A percentile compares a stretch with the other conserved stretches of the same genome.
Evolutionary conservation across 2,888 invertebrate genomes (phyloP).

Genomic region (Arge pagana): DNA sequence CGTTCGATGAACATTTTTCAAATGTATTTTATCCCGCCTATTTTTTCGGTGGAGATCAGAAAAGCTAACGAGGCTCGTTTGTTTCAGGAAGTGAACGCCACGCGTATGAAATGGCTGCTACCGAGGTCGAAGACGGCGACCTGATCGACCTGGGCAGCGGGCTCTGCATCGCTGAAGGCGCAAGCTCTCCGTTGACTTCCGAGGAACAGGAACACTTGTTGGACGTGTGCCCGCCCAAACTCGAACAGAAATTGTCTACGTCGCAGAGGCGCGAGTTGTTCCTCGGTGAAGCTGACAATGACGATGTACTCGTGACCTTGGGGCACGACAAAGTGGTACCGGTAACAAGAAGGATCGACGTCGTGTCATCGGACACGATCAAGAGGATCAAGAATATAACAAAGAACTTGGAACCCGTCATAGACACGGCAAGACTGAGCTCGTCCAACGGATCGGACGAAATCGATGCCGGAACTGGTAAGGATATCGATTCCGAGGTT

Average conservation of each 20-base stretch:
- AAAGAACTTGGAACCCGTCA: constrained; percentile 52
- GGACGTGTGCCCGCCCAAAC: constrained; percentile 52
- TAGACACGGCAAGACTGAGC: constrained; percentile 29
- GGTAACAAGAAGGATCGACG: constrained; percentile 50
- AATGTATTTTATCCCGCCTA: background rate
- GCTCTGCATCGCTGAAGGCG: constrained; percentile 25
- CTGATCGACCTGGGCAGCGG: constrained; percentile 50
- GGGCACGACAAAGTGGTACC: constrained; percentile 54
- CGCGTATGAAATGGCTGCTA: constrained; percentile 12
- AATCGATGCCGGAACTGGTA: background rate
- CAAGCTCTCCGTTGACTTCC: constrained; percentile 35
- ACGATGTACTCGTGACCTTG: constrained; percentile 48
- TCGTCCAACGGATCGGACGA: background rate
- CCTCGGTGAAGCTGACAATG: constrained; percentile 27
- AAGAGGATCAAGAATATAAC: constrained; percentile 53
- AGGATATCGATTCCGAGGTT: constrained; percentile 5
- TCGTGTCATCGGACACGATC: constrained; percentile 54
- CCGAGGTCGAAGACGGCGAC: constrained; percentile 45
- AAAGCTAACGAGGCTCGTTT: background rate
- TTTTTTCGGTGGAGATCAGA: constrained; percentile 20
- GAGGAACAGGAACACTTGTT: constrained; percentile 55
- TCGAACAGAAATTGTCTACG: constrained; percentile 52
- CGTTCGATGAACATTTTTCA: background rate
- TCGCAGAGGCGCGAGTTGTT: constrained; percentile 41
- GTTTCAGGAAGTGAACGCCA: constrained; percentile 4